Percentiles rank a stretch among this genome's conserved stretches.
These are phyloP conservation scores for Spisula solida DNA, from an alignment of 2,888 invertebrate genomes.

Conservation along the genomic window DNA sequence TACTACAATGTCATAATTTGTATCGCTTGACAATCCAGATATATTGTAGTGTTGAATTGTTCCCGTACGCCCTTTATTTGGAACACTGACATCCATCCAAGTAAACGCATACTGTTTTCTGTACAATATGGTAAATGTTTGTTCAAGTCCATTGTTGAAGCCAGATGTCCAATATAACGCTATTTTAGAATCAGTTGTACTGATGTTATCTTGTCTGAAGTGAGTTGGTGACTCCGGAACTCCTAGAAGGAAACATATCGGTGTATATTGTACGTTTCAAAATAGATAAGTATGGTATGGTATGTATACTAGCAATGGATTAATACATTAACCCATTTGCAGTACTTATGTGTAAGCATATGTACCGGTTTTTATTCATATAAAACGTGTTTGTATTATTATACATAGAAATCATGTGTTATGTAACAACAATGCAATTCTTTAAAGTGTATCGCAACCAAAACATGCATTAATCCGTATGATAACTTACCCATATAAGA, in stretches of 20 bases:
- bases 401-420: too few relatives aligned
- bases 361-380: too few relatives aligned
- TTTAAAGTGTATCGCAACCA: too few relatives aligned
- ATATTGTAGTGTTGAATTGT: background rate
- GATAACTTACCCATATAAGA: too few relatives aligned
- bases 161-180: background rate
- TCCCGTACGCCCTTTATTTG: background rate
- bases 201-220: background rate
- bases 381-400: too few relatives aligned
- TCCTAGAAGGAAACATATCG: background rate
- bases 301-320: too few relatives aligned
- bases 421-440: too few relatives aligned
- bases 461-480: too few relatives aligned
- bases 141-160: background rate
- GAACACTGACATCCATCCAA: background rate
- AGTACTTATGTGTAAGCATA: too few relatives aligned
- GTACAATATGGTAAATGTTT: slow-evolving; percentile 17
- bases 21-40: background rate
- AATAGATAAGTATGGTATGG: too few relatives aligned
- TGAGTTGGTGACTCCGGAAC: background rate
- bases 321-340: too few relatives aligned
- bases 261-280: too few relatives aligned
- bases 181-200: background rate
- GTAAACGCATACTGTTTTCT: background rate
- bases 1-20: background rate